Percentiles rank a stretch among this genome's conserved stretches.
phyloP scores from a whole-genome alignment of 2,888 invertebrate species.

The Chironomus riparius region DNA sequence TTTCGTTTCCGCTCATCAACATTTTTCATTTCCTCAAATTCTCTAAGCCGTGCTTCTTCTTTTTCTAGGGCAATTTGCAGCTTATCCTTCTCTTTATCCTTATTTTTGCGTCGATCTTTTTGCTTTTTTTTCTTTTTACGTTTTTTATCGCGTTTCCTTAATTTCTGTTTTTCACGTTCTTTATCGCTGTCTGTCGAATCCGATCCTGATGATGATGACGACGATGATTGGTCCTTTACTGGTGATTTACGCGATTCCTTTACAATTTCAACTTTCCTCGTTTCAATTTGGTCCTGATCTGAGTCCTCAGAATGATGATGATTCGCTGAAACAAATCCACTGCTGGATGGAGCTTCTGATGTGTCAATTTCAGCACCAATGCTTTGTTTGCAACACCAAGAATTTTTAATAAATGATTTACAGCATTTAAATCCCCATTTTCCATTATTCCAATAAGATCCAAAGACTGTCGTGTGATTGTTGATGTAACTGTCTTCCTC shows the following conservation, averaged over 20 bases:
- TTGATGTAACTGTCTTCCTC: slow-evolving; percentile 88
- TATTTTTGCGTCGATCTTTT: slow-evolving; percentile 44
- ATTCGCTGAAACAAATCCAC: background rate
- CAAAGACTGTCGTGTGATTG: slow-evolving; percentile 94
- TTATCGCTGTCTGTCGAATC: slow-evolving; percentile 31
- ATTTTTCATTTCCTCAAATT: slow-evolving; percentile 55
- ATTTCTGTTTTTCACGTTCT: slow-evolving; percentile 30
- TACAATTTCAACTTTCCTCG: too few species aligned
- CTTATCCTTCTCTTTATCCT: slow-evolving; percentile 45
- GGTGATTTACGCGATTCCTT: slow-evolving; percentile 29
- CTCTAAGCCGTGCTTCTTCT: slow-evolving; percentile 52
- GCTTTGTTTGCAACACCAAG: slow-evolving; percentile 72
- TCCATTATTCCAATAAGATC: slow-evolving; percentile 88
- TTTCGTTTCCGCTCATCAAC: slow-evolving; percentile 85
- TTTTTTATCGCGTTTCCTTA: slow-evolving; percentile 28
- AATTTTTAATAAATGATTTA: slow-evolving; percentile 81
- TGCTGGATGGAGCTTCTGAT: background rate
- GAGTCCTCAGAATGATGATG: background rate
- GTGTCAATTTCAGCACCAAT: slow-evolving; percentile 35
- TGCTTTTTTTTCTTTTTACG: slow-evolving; percentile 43
- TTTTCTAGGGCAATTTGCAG: slow-evolving; percentile 55
- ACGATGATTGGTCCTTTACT: background rate
- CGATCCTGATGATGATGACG: slow-evolving; percentile 28
- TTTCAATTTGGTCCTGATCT: slow-evolving; percentile 32
- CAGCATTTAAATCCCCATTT: slow-evolving; percentile 97